Conservation (phyloP, 2,797 vertebrate species). For the Darevskia mixta region DNA sequence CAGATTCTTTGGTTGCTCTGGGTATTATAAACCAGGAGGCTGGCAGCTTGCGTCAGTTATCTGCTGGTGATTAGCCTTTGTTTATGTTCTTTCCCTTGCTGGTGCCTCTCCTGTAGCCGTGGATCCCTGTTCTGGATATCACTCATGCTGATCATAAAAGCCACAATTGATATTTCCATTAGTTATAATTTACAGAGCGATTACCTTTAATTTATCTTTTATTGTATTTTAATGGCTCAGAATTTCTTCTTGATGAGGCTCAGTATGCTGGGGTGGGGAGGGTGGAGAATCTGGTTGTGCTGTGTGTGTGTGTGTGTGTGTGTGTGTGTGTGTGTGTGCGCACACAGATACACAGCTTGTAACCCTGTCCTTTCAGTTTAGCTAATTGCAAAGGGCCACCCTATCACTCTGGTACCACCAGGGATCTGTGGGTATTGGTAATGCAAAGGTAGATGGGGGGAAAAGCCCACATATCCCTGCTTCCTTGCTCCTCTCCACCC, state of each 20-base stretch:
- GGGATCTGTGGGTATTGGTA: background rate
- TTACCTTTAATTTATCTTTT: conserved; percentile 77
- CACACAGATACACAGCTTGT: background rate
- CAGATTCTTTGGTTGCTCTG: background rate
- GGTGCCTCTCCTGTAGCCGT: background rate
- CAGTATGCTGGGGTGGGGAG: conserved; percentile 24
- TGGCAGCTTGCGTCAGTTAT: background rate
- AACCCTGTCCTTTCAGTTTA: background rate
- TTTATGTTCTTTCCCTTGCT: background rate
- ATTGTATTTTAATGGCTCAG: conserved; percentile 77
- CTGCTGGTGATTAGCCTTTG: background rate
- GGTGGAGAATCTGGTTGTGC: conserved; percentile 8
- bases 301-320: background rate
- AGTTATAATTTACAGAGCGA: conserved; percentile 76
- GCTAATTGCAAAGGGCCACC: background rate
- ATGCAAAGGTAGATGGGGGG: background rate
- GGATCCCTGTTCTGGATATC: conserved; percentile 17
- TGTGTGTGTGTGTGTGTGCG: no score
- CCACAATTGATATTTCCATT: conserved; percentile 76
- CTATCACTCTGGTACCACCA: background rate
- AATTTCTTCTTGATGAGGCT: conserved; percentile 73
- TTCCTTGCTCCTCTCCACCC: no score
- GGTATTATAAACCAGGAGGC: background rate
- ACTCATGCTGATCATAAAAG: conserved; percentile 68
- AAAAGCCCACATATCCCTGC: background rate